Evolutionary conservation across 2,888 invertebrate species (phyloP), one percentile per base, ranked within the genome.

Genomic region (Anticlea derivata): DNA sequence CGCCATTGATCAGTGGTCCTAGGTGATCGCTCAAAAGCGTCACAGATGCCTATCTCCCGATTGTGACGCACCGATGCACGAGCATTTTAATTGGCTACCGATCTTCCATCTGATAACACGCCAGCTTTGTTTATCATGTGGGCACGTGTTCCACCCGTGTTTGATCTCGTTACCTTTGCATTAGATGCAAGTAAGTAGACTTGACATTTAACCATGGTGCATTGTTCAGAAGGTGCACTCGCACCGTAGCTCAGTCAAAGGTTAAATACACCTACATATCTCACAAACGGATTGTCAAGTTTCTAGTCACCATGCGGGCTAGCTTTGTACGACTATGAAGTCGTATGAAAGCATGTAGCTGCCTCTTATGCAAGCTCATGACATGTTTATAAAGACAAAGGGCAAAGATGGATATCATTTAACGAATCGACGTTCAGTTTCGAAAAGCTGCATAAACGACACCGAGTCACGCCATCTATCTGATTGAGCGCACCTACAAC

Each of bases 331-430:
- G 31, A 33, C 24, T 23, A 46, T 46, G 40, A 51, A 46, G 40
- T 70, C 66, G 68, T 74, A 73, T 78, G 75, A 55, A 58, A 56
- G 79, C 79, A 80, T 80, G 81, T 79, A 20, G 20, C 68, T 66
- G 72, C 70, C 73, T 72, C 75, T 78, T 81, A 77, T 76, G 72
- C 74, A 70, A 71, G 76, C 67, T 71, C 75, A 75, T 85, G 85
- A 88, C 84, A 83, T 86, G 82, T 86, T 87, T 85, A 87, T 89
- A 86, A 86, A 86, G 85, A 86, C 88, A 88, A 87, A 87, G 82
- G 79, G 75, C 73, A 75, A 73, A 80, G 88, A 86, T 88, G 80
- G 75, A 78, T 88, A 88, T 88, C 88, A 86, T 86, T 86, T 86
- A 88, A 87, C 85, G 87, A 87, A 88, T 87, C 86, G 86, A 82